Evolutionary conservation across 2,888 invertebrate species (phyloP), one percentile per base, ranked within the genome.

Genomic region (Lordiphosa andalusiaca): DNA sequence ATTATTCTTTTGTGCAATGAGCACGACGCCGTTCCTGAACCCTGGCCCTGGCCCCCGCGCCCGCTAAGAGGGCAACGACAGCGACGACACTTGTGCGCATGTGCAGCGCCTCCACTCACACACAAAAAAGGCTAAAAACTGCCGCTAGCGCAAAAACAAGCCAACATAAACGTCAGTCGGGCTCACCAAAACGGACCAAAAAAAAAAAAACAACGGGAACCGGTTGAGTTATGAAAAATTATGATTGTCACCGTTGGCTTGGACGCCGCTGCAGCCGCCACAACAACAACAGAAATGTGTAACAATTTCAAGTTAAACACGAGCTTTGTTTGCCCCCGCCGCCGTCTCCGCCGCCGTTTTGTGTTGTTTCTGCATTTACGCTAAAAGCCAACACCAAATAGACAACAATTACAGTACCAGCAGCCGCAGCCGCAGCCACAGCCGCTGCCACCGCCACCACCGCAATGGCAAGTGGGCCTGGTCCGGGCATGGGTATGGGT

Each of bases 1-100:
- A 81, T 81, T 73, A 85, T 85, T 81, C 84, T 80, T 83, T 77
- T 83, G 77, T 83, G 80, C 84, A 80, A 83, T 74, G 75, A 77
- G 77, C 77, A 72, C 74, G 63, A 76, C 55, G 58, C 58, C 58
- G 61, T 46, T 51, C 36, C 55, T 39, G 47, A 59, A 52, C 53
- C 63, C 51, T 63, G 37, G 44, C 40, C 40, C 40, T 16, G 9
- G 21, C 7, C 19, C 51, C 35, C 40, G 12, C 57, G 40, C 47
- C 63, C 53, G 41, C 40, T 36, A 37, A 12, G 39, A 49, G 40
- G 48, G 30, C 50, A 41, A 37, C 65, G 75, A 68, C 50, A 41
- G 35, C 65, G 75, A 68, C 80, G 73, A 75, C 80, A 82, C 82
- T 78, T 78, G 82, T 75, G 71, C 73, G 64, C 76, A 76, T 76